Evolutionary conservation across 1,140 invertebrate genomes (phyloP).

Genomic region (Manduca sexta): DNA sequence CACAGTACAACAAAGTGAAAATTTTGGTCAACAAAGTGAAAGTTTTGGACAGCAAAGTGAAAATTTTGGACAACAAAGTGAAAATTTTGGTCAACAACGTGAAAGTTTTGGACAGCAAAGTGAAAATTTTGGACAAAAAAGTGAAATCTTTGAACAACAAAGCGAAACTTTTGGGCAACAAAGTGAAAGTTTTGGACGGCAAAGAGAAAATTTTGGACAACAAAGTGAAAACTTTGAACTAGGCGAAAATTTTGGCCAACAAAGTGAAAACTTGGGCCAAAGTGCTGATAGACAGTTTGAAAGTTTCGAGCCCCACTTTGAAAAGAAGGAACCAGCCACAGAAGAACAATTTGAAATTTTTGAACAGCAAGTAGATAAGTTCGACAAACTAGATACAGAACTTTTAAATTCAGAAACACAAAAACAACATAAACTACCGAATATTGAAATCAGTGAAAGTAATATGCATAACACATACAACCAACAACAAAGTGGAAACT

Average conservation of each 20-base stretch:
- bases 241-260: slow-evolving; percentile 10
- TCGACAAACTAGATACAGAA: no score
- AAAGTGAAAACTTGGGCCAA: slow-evolving; percentile 12
- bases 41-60: no score
- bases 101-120: slow-evolving; percentile 17
- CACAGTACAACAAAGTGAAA: no score
- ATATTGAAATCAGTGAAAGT: no score
- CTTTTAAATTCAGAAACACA: no score
- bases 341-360: no score
- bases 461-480: no score
- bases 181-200: slow-evolving; percentile 16
- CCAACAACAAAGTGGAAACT: no score
- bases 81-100: slow-evolving; percentile 7
- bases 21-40: slow-evolving; percentile 18
- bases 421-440: not conserved
- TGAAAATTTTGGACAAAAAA: slow-evolving; percentile 24
- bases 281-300: slow-evolving; percentile 7
- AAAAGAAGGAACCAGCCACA: not conserved
- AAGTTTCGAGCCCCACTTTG: slow-evolving; percentile 14
- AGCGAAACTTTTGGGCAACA: slow-evolving; percentile 23
- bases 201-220: slow-evolving; percentile 31
- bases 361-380: not conserved
- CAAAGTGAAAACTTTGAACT: slow-evolving; percentile 16
- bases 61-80: slow-evolving; percentile 9
- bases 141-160: slow-evolving; percentile 17